Base-by-base conservation (phyloP, 2,797 vertebrate genomes). In the Urosaurus nigricauda region DNA sequence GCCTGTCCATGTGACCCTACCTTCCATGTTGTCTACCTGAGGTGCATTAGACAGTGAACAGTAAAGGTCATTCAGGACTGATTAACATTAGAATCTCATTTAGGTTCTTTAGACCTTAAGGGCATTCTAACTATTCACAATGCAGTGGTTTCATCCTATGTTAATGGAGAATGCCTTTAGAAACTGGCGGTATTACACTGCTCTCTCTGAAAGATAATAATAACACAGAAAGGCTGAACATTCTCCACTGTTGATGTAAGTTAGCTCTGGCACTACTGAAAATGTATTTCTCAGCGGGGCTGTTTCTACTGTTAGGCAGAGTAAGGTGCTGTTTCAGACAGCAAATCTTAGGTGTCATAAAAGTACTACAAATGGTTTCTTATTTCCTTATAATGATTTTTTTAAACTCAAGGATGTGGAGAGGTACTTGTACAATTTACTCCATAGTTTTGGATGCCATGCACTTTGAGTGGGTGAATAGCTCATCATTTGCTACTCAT, bases 81-180 rank as follows among this genome's bases (percentile, higher is more conserved):
- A 81, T 26, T 93, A 91, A 89, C 78, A 90, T 93, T 88, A 90
- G 92, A 93, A 92, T 88, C 70, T 92, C 13, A 1, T 92, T 95
- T 92, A 82, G 47, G 74, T 84, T 87, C 83, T 37, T 88, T 88
- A n/a, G 79, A 90, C 53, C 81, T 78, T 5, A 58, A 82, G 79
- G 68, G 79, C 91, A 80, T 89, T 79, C 95, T 93, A 90, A 78
- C 21, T 86, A 90, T 85, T 91, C 82, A 82, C 89, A 78, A 85
- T 37, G 82, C 40, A 26, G 58, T 82, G 56, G 21, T 82, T 93
- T 93, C 92, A 90, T 83, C 2, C 32, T 85, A 71, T 47, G 92
- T 37, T 81, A 90, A 83, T 29, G n/a, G 29, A 4, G 77, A 78
- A 40, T 63, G 3, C 87, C 35, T 88, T 90, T 87, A 83, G 83